Conservation (phyloP, 37 sponge, comb jelly and placozoan genomes). For the Haliclona indistincta region DNA sequence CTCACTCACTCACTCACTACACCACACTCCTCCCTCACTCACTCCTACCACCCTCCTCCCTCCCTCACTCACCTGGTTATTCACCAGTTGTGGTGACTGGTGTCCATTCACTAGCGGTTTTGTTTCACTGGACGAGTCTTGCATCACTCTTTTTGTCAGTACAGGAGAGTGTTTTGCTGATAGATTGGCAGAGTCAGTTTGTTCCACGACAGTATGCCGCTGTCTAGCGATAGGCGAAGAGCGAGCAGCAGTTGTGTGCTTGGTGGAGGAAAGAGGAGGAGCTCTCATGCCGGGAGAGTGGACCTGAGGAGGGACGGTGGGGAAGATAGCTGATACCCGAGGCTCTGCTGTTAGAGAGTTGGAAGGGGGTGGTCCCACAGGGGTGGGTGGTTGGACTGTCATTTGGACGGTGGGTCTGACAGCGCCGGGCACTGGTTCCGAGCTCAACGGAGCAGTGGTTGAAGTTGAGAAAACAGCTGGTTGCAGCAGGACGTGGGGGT, state of each 20-base stretch:
- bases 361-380: too few relatives aligned
- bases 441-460: not conserved
- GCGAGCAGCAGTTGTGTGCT: not conserved
- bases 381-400: not conserved
- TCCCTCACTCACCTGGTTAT: too few relatives aligned
- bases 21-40: not conserved
- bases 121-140: too few relatives aligned
- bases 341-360: not conserved
- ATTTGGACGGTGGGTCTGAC: not conserved
- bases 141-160: too few relatives aligned
- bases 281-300: constrained; percentile 64
- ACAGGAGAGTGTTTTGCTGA: too few relatives aligned
- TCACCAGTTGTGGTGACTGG: too few relatives aligned
- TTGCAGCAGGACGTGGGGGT: constrained; percentile 10
- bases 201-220: too few relatives aligned
- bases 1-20: not conserved
- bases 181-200: too few relatives aligned
- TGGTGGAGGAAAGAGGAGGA: constrained; percentile 23
- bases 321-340: too few relatives aligned
- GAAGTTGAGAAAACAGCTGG: constrained; percentile 2
- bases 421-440: not conserved
- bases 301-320: constrained; percentile 58
- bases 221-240: too few relatives aligned
- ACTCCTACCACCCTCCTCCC: too few relatives aligned
- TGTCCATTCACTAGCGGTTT: too few relatives aligned